phyloP scores from a whole-genome alignment of 1,140 invertebrate species.

The Pogonognathellus flavescens region DNA sequence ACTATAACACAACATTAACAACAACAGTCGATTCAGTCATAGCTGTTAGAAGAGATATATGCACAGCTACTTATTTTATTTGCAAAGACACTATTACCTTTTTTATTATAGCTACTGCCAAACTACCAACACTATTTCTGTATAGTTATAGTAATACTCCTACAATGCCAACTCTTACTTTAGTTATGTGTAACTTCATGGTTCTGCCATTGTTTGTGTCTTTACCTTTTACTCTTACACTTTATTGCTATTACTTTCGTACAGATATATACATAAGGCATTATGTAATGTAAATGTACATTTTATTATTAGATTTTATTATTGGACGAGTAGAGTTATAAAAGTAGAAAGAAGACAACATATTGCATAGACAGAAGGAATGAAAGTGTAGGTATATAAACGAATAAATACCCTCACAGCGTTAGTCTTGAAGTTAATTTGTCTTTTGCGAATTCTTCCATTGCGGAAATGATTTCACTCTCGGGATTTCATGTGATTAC shows the following conservation, averaged over 20 bases:
- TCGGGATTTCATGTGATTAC: conserved; percentile 11
- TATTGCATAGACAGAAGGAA: too few relatives aligned
- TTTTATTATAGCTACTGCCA: too few relatives aligned
- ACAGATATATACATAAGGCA: not conserved
- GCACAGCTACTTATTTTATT: too few relatives aligned
- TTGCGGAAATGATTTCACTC: conserved; percentile 31
- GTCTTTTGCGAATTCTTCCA: not conserved
- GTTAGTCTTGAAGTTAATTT: not conserved
- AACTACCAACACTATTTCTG: too few relatives aligned
- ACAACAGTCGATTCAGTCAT: not conserved
- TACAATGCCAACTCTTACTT: not conserved
- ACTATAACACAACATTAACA: not conserved
- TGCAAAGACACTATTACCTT: too few relatives aligned
- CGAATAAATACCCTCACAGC: not conserved
- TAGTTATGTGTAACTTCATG: not conserved
- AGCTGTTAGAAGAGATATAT: too few relatives aligned
- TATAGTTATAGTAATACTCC: not conserved
- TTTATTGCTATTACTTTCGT: not conserved
- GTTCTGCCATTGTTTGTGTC: not conserved
- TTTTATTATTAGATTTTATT: not conserved
- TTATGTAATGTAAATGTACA: not conserved
- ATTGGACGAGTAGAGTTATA: too few relatives aligned
- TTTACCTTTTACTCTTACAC: too few relatives aligned
- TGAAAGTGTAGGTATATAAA: not conserved
- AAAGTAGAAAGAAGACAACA: too few relatives aligned